Evolutionary conservation across 2,888 invertebrate species (phyloP), one percentile per base, ranked within the genome.

Genomic region (Philonicus albiceps): DNA sequence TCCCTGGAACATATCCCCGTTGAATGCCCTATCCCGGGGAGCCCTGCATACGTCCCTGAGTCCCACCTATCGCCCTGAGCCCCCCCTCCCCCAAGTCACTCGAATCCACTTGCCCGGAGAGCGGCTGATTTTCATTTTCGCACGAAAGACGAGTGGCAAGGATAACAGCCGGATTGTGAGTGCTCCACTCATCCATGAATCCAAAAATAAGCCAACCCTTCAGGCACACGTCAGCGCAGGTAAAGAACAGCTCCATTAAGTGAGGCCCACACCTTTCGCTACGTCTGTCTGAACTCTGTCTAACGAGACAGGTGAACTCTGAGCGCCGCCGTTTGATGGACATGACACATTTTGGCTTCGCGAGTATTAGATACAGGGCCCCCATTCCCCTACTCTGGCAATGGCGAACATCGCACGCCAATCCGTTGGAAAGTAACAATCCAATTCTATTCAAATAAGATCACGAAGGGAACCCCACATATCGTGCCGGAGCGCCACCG

Each of bases 401-500:
- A 16, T 34, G 19, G 13, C n/a, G 64, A 16, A 37, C 74, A 31
- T 64, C n/a, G 49, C 64, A 37, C 64, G 55, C 34, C 49, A 81
- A 81, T 81, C 49, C 64, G 8, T 19, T 53, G 31, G 55, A 37
- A 64, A 64, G 81, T 81, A 81, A 37, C 64, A 27, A 81, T 81
- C 81, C 64, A 81, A 81, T 81, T 81, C 55, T 55, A 81, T 81
- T 81, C 81, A 81, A 53, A 81, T 81, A 81, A 53, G 81, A 81
- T 81, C 81, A 81, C 81, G 81, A 81, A 81, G 34, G 53, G 64
- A 31, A 27, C 64, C 64, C n/a, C 53, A 19, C 27, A 49, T 81
- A 81, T 53, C 49, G 30, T 43, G 76, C 19, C n/a, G n/a, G 53
- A n/a, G 19, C 22, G n/a, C 49, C 34, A 11, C 19, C 30, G 31